Evolutionary conservation across 1,140 invertebrate species (phyloP).

Genomic region (honey bee (Apis mellifera)): Amel_HAv3.1 CM009938.2:7173001-7173500

Average conservation of each 20-base stretch:
- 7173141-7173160: slow-evolving; percentile 11
- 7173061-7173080: not conserved
- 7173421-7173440: not conserved
- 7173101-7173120: slow-evolving; percentile 32
- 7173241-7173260: slow-evolving; percentile 47
- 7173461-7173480: not conserved
- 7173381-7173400: not conserved
- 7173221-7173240: slow-evolving; percentile 19
- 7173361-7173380: not conserved
- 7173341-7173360: slow-evolving; percentile 31
- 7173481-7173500: slow-evolving; percentile 31
- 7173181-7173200: slow-evolving; percentile 46
- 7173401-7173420: not conserved
- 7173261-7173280: slow-evolving; percentile 28
- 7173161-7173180: slow-evolving; percentile 17
- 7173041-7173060: not conserved
- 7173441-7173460: not conserved
- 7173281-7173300: slow-evolving; percentile 44
- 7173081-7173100: slow-evolving; percentile 27
- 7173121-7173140: slow-evolving; percentile 22
- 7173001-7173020: slow-evolving; percentile 24
- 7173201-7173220: not conserved
- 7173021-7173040: slow-evolving; percentile 19
- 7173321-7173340: slow-evolving; percentile 22
- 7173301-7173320: slow-evolving; percentile 43